Evolutionary conservation across 2,888 invertebrate species (phyloP).

Genomic region (Yponomeuta sedellus): DNA sequence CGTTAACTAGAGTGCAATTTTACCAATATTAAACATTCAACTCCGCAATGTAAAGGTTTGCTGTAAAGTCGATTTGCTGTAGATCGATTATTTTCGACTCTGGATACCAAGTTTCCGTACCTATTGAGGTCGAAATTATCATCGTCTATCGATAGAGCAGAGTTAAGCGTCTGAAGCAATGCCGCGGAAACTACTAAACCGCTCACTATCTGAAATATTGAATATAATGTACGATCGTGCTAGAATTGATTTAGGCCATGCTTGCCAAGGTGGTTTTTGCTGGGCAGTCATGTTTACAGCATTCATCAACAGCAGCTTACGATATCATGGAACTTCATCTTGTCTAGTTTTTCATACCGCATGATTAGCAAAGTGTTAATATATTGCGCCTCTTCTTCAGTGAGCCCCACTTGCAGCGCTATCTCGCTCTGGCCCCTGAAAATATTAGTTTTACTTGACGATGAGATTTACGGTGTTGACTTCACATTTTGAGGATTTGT

Average conservation of each 20-base stretch:
- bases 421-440: constrained; percentile 40
- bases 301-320: too few relatives aligned
- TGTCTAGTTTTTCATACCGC: constrained; percentile 41
- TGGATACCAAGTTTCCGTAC: background rate
- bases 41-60: too few relatives aligned
- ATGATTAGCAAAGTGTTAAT: constrained; percentile 39
- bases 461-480: background rate
- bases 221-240: too few relatives aligned
- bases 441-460: constrained; percentile 15
- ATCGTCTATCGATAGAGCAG: background rate
- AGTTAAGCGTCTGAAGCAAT: background rate
- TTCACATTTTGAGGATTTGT: background rate
- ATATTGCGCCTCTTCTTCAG: constrained; percentile 52
- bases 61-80: too few relatives aligned
- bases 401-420: constrained; percentile 45
- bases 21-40: too few relatives aligned
- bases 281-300: too few relatives aligned
- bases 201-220: background rate
- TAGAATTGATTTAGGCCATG: too few relatives aligned
- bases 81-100: too few relatives aligned
- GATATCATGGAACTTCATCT: constrained; percentile 39
- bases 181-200: background rate
- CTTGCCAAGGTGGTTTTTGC: too few relatives aligned
- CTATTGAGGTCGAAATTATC: background rate
- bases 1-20: too few relatives aligned